Evolutionary conservation across 2,888 invertebrate species (phyloP).

Genomic region (Athetis lepigone): DNA sequence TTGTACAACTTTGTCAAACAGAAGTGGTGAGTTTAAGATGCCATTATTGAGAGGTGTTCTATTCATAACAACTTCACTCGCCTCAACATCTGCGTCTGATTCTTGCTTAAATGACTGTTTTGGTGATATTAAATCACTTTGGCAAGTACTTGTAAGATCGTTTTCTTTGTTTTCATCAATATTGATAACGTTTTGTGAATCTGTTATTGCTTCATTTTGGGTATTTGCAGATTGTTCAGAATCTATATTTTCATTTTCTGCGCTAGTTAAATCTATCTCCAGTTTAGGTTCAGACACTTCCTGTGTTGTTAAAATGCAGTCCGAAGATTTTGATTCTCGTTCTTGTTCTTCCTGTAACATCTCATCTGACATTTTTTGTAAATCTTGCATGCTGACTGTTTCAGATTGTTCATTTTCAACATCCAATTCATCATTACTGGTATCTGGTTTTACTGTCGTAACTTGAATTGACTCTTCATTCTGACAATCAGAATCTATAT

Average conservation of each 20-base stretch:
- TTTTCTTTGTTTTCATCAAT: not conserved
- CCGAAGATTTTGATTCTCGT: constrained; percentile 50
- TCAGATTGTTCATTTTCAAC: constrained; percentile 9
- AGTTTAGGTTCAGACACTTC: constrained; percentile 1
- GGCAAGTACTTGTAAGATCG: constrained; percentile 23
- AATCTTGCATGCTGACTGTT: constrained; percentile 69
- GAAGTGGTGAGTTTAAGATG: constrained; percentile 44
- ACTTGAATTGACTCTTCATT: constrained; percentile 29
- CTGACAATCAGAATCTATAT: constrained; percentile 22
- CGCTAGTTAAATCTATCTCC: not conserved
- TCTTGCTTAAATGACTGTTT: constrained; percentile 21
- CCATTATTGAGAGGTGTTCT: constrained; percentile 53
- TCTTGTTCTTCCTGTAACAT: constrained; percentile 65
- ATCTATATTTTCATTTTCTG: constrained; percentile 15
- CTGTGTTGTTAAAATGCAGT: constrained; percentile 21
- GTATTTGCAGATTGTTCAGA: constrained; percentile 29
- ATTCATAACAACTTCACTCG: constrained; percentile 71
- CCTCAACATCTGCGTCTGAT: constrained; percentile 71
- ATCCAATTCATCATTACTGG: constrained; percentile 3
- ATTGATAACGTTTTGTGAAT: constrained; percentile 9
- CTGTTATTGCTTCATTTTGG: constrained; percentile 4
- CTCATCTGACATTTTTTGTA: constrained; percentile 79
- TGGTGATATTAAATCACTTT: constrained; percentile 18
- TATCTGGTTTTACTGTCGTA: constrained; percentile 25
- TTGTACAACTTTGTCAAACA: constrained; percentile 57